Conservation (phyloP, 2,113 vertebrate genomes). For the Myotis lucifugus region DNA sequence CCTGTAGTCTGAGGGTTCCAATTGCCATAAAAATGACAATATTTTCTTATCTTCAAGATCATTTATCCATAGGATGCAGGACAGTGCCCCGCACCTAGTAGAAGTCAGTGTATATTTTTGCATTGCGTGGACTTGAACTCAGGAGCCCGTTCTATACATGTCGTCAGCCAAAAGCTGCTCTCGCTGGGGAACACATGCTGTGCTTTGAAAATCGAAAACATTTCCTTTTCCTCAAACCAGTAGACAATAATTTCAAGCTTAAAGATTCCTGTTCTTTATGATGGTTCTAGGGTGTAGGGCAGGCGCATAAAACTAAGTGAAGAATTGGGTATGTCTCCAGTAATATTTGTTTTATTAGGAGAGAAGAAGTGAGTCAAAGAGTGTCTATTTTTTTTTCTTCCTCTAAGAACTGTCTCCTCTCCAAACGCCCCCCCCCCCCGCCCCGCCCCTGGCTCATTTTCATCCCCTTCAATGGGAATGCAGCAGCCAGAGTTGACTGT, state of each 20-base stretch:
- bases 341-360: background rate
- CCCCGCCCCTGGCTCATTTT: background rate
- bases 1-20: background rate
- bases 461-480: background rate
- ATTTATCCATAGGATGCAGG: background rate
- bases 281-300: background rate
- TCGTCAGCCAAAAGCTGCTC: background rate
- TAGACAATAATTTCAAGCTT: background rate
- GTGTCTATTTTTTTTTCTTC: background rate
- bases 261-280: background rate
- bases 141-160: background rate
- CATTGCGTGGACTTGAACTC: background rate
- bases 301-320: background rate
- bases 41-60: background rate
- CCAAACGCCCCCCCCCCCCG: background rate
- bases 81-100: rapidly evolving
- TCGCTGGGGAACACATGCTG: background rate
- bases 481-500: background rate
- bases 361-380: background rate
- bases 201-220: constrained; percentile 25
- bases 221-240: background rate
- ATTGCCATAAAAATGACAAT: background rate
- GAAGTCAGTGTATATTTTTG: background rate
- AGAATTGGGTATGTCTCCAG: background rate
- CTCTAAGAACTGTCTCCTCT: background rate